These are phyloP conservation scores for Grallaria varia DNA, from an alignment of 2,113 vertebrate species.

Conservation along the genomic window DNA sequence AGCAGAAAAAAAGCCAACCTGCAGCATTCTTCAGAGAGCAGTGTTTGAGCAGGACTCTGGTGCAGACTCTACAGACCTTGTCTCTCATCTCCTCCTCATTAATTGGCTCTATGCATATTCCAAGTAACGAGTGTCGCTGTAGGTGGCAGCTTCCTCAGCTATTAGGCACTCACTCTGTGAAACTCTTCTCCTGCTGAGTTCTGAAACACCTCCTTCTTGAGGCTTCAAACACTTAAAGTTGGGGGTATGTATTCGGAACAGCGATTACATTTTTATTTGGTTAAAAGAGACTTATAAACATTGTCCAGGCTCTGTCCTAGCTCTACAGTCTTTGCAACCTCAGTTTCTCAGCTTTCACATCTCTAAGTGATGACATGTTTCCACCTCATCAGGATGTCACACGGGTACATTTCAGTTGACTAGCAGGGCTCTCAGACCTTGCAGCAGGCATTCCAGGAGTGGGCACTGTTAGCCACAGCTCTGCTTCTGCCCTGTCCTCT, in stretches of 20 bases:
- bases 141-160: conserved; percentile 46
- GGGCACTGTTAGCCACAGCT: background rate
- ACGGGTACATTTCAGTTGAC: background rate
- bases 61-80: background rate
- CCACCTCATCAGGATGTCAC: background rate
- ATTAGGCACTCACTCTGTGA: background rate
- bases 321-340: background rate
- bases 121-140: background rate
- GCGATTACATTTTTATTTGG: background rate
- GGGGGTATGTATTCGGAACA: background rate
- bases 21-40: background rate
- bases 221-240: conserved; percentile 1
- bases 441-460: background rate
- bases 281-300: background rate
- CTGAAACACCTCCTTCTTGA: conserved; percentile 6
- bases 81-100: conserved; percentile 35
- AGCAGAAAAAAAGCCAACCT: background rate
- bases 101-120: conserved; percentile 15
- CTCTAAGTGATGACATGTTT: background rate
- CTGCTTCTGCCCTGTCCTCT: background rate
- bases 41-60: background rate
- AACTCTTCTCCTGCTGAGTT: conserved; percentile 18
- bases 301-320: background rate
- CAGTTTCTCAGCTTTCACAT: background rate
- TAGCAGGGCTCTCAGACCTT: background rate